Percentiles rank a stretch among this genome's conserved stretches.
Conservation (phyloP, 2,113 vertebrate species). For the Pongo abelii region DNA sequence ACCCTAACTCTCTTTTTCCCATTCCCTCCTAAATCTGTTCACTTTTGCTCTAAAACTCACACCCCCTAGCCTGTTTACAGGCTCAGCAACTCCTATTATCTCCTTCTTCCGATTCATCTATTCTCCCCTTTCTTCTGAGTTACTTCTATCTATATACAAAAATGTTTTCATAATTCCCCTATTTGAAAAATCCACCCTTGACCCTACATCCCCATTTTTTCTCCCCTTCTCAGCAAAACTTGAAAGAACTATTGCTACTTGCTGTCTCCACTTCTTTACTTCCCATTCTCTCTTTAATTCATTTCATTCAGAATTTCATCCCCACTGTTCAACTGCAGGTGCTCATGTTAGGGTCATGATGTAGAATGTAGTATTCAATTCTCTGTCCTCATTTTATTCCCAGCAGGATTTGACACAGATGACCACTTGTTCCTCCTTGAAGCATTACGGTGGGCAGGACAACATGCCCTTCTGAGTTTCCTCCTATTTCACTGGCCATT, state of each 20-base stretch:
- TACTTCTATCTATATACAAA: neutral
- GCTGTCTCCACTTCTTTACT: neutral
- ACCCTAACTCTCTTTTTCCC: neutral
- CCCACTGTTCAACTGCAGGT: neutral
- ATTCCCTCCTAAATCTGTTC: neutral
- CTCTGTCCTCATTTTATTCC: neutral
- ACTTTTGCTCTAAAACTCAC: neutral
- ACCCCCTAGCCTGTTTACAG: neutral
- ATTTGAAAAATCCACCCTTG: neutral
- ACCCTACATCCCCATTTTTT: neutral
- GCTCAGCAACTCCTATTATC: neutral
- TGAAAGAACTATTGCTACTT: neutral
- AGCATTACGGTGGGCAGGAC: neutral
- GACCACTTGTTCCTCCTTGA: neutral
- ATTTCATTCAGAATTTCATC: neutral
- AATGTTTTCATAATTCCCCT: neutral
- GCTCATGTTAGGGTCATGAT: neutral
- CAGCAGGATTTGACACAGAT: neutral
- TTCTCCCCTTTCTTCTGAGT: neutral
- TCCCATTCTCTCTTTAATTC: neutral
- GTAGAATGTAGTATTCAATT: neutral
- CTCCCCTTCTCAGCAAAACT: neutral
- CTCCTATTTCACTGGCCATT: neutral
- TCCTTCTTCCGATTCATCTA: neutral
- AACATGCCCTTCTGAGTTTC: neutral